Conservation (phyloP, 2,113 vertebrate genomes). For the Bubalus kerabau region DNA sequence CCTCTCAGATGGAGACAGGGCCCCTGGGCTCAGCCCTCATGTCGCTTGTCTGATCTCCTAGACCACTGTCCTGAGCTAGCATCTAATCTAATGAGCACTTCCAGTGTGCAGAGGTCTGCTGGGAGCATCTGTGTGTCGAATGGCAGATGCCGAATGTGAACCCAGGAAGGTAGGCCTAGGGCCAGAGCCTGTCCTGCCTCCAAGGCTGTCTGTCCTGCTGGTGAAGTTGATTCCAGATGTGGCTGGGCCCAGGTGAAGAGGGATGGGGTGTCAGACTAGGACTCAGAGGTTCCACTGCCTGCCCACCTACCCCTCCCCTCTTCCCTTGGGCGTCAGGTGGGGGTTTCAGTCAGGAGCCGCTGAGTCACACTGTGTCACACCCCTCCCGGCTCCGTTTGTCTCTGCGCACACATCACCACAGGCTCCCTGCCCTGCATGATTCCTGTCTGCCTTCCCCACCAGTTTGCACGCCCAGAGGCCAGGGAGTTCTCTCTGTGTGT, state of each 20-base stretch:
- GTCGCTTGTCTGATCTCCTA: rapidly evolving
- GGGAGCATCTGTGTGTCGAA: no score
- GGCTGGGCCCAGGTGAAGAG: background rate
- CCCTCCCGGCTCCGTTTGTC: rapidly evolving
- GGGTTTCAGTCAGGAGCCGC: no score
- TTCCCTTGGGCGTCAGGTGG: background rate
- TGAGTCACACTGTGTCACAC: no score
- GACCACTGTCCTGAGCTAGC: rapidly evolving
- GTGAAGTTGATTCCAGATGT: background rate
- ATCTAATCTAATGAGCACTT: background rate
- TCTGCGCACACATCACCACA: rapidly evolving
- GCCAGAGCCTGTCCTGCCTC: background rate
- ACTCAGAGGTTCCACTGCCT: background rate
- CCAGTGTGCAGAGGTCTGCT: background rate
- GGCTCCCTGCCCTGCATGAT: no score
- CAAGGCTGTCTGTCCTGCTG: background rate
- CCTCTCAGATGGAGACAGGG: background rate
- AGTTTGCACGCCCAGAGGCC: background rate
- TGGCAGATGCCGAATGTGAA: background rate
- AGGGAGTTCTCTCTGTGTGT: background rate
- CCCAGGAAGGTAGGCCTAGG: background rate
- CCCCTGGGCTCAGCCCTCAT: rapidly evolving
- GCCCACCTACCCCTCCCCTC: background rate
- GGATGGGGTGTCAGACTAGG: background rate
- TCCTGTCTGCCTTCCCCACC: background rate